Evolutionary conservation across 2,888 invertebrate genomes (phyloP).

Genomic region (Drepana falcataria): DNA sequence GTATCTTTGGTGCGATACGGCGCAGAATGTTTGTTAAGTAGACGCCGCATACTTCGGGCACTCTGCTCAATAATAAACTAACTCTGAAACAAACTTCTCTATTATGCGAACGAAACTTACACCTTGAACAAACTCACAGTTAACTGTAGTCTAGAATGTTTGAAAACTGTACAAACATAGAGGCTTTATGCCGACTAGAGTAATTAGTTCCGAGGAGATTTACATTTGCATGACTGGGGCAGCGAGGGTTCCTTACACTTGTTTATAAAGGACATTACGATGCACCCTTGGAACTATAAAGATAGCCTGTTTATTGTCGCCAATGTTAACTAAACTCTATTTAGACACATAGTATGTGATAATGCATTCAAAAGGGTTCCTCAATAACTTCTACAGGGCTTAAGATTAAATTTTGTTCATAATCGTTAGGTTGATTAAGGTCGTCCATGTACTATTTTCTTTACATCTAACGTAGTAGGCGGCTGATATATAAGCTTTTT

Average conservation of each 20-base stretch:
- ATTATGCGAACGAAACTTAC: slow-evolving; percentile 55
- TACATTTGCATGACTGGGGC: slow-evolving; percentile 61
- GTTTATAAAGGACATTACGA: slow-evolving; percentile 37
- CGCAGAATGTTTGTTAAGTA: slow-evolving; percentile 2
- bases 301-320: slow-evolving; percentile 32
- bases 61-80: slow-evolving; percentile 42
- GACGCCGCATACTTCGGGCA: slow-evolving; percentile 17
- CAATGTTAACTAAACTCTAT: slow-evolving; percentile 6
- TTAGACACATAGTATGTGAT: slow-evolving; percentile 19
- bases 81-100: slow-evolving; percentile 56
- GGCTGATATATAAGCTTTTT: too few species aligned
- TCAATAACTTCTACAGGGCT: too few species aligned
- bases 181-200: slow-evolving; percentile 50
- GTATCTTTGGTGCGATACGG: background rate
- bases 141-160: slow-evolving; percentile 50
- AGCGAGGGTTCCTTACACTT: slow-evolving; percentile 26
- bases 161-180: slow-evolving; percentile 54
- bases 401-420: too few species aligned
- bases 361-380: slow-evolving; percentile 43
- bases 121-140: slow-evolving; percentile 47
- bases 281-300: slow-evolving; percentile 55
- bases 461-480: too few species aligned
- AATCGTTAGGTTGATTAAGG: too few species aligned
- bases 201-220: slow-evolving; percentile 62
- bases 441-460: too few species aligned